Percentiles rank a stretch among this genome's conserved stretches.
phyloP scores from a whole-genome alignment of 2,113 vertebrate species.

The Corythaeola cristata region DNA sequence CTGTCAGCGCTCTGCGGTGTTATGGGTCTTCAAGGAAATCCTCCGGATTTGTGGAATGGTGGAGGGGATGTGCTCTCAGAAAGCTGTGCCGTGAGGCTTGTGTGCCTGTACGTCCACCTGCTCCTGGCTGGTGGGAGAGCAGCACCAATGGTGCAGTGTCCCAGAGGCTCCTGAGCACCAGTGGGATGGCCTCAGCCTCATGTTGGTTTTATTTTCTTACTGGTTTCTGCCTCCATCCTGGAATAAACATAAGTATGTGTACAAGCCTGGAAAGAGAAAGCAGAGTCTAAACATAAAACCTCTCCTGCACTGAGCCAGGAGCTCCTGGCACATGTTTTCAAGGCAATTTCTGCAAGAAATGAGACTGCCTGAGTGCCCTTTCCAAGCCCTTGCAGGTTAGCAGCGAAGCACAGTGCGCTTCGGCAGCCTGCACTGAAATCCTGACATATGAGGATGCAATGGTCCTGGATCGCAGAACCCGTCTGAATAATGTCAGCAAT shows the following conservation, averaged over 20 bases:
- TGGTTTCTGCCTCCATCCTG: background rate
- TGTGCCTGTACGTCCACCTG: fast-evolving
- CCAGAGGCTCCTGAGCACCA: background rate
- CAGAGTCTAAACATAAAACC: background rate
- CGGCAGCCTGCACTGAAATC: background rate
- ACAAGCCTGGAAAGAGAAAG: background rate
- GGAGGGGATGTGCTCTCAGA: background rate
- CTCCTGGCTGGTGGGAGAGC: background rate
- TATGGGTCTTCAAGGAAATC: background rate
- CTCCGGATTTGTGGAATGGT: background rate
- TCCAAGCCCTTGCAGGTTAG: fast-evolving
- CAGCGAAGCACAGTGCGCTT: background rate
- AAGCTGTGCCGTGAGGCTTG: background rate
- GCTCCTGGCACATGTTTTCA: background rate
- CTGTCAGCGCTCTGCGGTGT: fast-evolving
- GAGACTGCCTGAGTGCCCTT: background rate
- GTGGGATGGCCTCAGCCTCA: background rate
- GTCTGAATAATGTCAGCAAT: background rate
- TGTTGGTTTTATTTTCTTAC: background rate
- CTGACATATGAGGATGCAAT: background rate
- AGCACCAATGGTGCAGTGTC: fast-evolving
- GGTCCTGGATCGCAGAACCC: background rate
- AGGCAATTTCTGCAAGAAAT: background rate
- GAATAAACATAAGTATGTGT: background rate
- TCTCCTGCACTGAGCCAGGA: background rate